Evolutionary conservation across 2,113 vertebrate genomes (phyloP).

Genomic region (Accipiter cooperii): DNA sequence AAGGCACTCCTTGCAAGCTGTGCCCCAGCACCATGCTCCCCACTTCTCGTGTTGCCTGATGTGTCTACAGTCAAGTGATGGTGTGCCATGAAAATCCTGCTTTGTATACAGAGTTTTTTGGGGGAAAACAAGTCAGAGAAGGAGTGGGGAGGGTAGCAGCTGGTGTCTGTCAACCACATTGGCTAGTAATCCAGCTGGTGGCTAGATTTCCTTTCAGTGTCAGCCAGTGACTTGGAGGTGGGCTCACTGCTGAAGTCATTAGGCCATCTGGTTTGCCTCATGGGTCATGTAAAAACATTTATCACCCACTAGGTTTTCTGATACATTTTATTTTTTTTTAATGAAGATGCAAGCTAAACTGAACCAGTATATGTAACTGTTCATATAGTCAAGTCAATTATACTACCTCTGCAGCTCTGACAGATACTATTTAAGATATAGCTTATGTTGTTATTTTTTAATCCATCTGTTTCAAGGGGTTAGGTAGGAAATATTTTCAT

Average conservation of each 20-base stretch:
- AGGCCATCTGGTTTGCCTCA: background rate
- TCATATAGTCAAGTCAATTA: background rate
- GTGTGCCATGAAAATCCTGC: background rate
- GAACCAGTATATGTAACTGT: background rate
- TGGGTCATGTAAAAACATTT: background rate
- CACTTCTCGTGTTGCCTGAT: rapidly evolving
- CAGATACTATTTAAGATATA: background rate
- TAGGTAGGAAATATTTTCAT: background rate
- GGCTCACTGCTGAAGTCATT: background rate
- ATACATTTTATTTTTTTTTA: background rate
- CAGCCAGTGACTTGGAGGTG: background rate
- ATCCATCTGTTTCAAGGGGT: background rate
- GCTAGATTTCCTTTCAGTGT: background rate
- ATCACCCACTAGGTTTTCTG: background rate
- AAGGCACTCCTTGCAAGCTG: background rate
- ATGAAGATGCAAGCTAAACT: background rate
- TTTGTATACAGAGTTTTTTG: background rate
- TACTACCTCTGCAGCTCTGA: background rate
- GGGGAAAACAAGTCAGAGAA: background rate
- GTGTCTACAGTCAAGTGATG: background rate
- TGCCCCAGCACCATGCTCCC: rapidly evolving
- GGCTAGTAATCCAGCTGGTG: background rate
- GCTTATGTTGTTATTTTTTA: background rate
- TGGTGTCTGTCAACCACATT: background rate
- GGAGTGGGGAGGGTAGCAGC: background rate